Percentiles rank a stretch among this genome's conserved stretches.
phyloP scores from a whole-genome alignment of 2,797 vertebrate species.

The Champsocephalus gunnari region DNA sequence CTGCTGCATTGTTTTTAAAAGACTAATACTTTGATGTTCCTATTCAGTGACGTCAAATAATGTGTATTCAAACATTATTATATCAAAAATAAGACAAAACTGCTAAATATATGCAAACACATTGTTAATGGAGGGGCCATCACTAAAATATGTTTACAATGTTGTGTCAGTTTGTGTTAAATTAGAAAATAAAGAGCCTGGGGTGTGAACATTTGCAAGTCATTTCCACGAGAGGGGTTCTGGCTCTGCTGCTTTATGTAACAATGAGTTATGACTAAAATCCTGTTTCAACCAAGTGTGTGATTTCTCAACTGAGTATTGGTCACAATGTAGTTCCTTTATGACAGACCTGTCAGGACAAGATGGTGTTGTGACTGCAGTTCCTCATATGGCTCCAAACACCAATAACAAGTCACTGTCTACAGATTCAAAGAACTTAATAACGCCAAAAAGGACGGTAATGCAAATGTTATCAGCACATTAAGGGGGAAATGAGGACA shows the following conservation, averaged over 20 bases:
- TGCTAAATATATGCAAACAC: slow-evolving; percentile 1
- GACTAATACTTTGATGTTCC: not conserved
- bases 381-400: not conserved
- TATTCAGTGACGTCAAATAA: not conserved
- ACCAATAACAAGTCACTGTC: not conserved
- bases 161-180: not conserved
- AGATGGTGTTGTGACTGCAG: not conserved
- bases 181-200: not conserved
- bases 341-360: not conserved
- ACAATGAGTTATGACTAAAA: not conserved
- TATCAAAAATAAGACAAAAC: not conserved
- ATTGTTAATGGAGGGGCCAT: not conserved
- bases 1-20: not conserved
- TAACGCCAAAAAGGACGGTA: slow-evolving; percentile 12
- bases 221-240: slow-evolving; percentile 8
- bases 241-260: not conserved
- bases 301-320: not conserved
- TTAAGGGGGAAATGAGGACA: not conserved
- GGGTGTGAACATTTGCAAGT: not conserved
- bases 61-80: not conserved
- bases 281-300: not conserved
- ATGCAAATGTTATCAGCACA: slow-evolving; percentile 4
- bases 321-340: not conserved
- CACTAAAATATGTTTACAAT: not conserved
- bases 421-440: slow-evolving; percentile 4